These are phyloP conservation scores for Diabrotica balteata DNA, from an alignment of 2,888 invertebrate species.

Conservation along the genomic window DNA sequence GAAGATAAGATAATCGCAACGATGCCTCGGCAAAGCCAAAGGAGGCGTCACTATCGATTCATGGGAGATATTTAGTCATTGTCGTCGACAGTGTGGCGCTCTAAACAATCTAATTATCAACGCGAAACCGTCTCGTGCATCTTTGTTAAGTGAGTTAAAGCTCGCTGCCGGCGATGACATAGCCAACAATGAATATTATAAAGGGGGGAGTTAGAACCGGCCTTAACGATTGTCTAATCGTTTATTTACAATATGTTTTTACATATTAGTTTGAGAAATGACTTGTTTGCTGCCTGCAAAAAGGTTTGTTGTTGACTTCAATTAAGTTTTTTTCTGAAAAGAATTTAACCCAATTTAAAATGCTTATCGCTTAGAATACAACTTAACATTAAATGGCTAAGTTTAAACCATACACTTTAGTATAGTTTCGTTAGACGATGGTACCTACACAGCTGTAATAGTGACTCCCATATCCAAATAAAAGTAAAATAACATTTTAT, in stretches of 20 bases:
- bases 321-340: too few species aligned
- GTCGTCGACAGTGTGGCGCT: conserved; percentile 40
- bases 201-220: conserved; percentile 12
- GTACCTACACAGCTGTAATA: too few species aligned
- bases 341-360: too few species aligned
- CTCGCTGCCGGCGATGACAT: conserved; percentile 23
- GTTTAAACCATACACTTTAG: too few species aligned
- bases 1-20: conserved; percentile 19
- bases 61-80: conserved; percentile 41
- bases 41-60: conserved; percentile 33
- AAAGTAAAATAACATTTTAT: too few species aligned
- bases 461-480: too few species aligned
- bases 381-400: too few species aligned
- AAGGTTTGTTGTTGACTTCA: too few species aligned
- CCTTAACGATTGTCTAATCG: conserved; percentile 44
- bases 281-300: too few species aligned
- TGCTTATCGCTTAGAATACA: too few species aligned
- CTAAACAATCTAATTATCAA: conserved; percentile 48
- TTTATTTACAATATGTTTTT: conserved; percentile 44
- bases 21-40: conserved; percentile 7
- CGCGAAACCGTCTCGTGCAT: conserved; percentile 42
- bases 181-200: conserved; percentile 43
- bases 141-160: conserved; percentile 41
- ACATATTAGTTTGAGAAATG: conserved; percentile 12
- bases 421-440: too few species aligned